These are phyloP conservation scores for Mastacembelus armatus DNA, from an alignment of 2,797 vertebrate genomes.

Conservation along the genomic window DNA sequence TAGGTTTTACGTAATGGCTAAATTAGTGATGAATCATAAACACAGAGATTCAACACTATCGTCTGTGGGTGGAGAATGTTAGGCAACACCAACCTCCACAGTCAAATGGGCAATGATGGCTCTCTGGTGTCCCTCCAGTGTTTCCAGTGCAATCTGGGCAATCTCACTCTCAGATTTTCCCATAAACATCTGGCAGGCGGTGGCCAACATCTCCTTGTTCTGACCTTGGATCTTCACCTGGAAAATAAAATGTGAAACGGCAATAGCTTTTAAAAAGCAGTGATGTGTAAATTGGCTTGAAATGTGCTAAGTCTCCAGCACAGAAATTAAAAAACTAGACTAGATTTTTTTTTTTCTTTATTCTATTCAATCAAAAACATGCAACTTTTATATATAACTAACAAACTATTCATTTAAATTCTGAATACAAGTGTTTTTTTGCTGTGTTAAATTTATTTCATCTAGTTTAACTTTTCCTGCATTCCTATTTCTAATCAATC, in stretches of 20 bases:
- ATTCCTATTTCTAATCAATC: not conserved
- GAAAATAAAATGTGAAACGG: not conserved
- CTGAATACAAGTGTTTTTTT: no score
- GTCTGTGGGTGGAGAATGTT: not conserved
- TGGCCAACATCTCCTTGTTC: conserved; percentile 97
- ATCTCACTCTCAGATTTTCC: conserved; percentile 92
- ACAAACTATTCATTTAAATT: not conserved
- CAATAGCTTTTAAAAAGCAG: not conserved
- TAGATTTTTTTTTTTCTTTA: not conserved
- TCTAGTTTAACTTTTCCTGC: not conserved
- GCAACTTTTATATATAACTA: not conserved
- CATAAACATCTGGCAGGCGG: conserved; percentile 97
- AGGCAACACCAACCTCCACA: conserved; percentile 87
- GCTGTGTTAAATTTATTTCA: not conserved
- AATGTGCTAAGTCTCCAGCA: not conserved
- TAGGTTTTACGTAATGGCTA: not conserved
- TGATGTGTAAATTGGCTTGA: no score
- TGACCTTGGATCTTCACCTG: conserved; percentile 98
- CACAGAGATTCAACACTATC: not conserved
- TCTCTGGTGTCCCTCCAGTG: conserved; percentile 95
- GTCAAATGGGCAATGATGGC: conserved; percentile 97
- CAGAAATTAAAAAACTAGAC: not conserved
- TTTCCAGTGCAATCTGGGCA: conserved; percentile 92
- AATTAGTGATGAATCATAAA: not conserved
- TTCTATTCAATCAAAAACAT: not conserved